Evolutionary conservation across 2,797 vertebrate genomes (phyloP).

Genomic region (Danionella dracula): DNA sequence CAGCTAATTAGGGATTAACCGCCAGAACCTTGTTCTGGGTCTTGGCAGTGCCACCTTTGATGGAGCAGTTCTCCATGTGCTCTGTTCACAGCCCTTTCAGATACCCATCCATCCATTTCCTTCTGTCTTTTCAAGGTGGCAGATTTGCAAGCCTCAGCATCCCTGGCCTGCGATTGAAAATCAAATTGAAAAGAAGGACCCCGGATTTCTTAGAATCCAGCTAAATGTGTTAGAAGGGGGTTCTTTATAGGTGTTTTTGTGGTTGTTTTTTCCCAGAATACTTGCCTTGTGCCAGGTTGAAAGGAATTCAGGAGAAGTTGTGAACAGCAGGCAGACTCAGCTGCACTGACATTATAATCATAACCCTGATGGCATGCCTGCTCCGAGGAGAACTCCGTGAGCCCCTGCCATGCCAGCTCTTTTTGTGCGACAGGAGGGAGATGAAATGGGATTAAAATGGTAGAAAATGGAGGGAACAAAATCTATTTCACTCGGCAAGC

Average conservation of each 20-base stretch:
- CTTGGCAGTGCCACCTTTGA: constrained; percentile 64
- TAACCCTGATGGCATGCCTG: constrained; percentile 57
- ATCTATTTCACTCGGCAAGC: constrained; percentile 36
- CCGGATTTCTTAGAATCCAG: constrained; percentile 17
- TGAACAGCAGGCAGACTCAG: constrained; percentile 49
- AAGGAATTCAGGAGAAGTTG: constrained; percentile 47
- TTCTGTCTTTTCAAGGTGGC: constrained; percentile 42
- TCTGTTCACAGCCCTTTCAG: constrained; percentile 43
- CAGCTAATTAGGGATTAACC: constrained; percentile 62
- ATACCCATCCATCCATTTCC: constrained; percentile 44
- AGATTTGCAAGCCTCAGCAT: constrained; percentile 63
- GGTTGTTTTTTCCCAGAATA: constrained; percentile 55
- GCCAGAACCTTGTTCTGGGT: constrained; percentile 57
- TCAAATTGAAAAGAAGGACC: constrained; percentile 40
- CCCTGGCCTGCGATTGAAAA: constrained; percentile 57
- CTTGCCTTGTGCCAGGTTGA: constrained; percentile 53
- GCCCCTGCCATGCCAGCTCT: constrained; percentile 57
- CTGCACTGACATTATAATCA: constrained; percentile 65
- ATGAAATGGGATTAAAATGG: constrained; percentile 61
- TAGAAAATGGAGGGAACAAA: constrained; percentile 56
- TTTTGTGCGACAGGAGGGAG: constrained; percentile 59
- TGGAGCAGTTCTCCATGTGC: constrained; percentile 54
- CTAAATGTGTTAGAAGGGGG: constrained; percentile 9
- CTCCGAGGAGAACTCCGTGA: constrained; percentile 60
- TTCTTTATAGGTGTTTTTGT: constrained; percentile 65